These are phyloP conservation scores for Chloroclystis v-ata DNA, from an alignment of 2,888 invertebrate species.

Conservation along the genomic window DNA sequence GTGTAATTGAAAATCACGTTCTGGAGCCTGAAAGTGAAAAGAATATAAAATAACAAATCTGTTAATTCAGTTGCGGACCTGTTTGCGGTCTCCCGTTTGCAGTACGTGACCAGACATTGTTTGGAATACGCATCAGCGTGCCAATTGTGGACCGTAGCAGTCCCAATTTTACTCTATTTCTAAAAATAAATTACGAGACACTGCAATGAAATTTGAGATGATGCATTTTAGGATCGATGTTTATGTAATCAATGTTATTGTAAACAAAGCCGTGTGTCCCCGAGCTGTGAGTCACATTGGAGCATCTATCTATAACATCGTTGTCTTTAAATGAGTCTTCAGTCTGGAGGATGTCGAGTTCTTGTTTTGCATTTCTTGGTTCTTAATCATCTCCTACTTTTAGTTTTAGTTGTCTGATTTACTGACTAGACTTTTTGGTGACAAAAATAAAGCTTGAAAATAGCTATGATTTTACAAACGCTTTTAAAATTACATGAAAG, in stretches of 20 bases:
- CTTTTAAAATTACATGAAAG: no score
- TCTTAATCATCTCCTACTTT: constrained; percentile 22
- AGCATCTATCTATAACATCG: constrained; percentile 38
- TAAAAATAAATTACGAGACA: no score
- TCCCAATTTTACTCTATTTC: constrained; percentile 30
- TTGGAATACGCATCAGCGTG: constrained; percentile 53
- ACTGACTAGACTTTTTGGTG: not conserved
- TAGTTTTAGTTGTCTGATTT: not conserved
- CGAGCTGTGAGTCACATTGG: constrained; percentile 42
- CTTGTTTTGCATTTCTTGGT: constrained; percentile 22
- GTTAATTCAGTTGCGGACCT: constrained; percentile 59
- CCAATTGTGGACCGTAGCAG: constrained; percentile 47
- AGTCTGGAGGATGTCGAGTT: constrained; percentile 31
- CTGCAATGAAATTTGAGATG: not conserved
- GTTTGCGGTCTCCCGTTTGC: constrained; percentile 69
- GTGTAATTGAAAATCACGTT: constrained; percentile 53
- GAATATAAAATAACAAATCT: constrained; percentile 46
- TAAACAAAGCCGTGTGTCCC: constrained; percentile 51
- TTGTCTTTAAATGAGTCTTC: constrained; percentile 32
- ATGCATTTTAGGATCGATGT: constrained; percentile 27
- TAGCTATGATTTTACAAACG: no score
- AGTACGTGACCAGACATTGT: constrained; percentile 73
- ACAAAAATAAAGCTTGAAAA: no score
- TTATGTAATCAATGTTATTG: constrained; percentile 55
- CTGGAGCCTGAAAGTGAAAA: constrained; percentile 55